Conservation (phyloP, 2,888 invertebrate species). For the Eulithis testata region DNA sequence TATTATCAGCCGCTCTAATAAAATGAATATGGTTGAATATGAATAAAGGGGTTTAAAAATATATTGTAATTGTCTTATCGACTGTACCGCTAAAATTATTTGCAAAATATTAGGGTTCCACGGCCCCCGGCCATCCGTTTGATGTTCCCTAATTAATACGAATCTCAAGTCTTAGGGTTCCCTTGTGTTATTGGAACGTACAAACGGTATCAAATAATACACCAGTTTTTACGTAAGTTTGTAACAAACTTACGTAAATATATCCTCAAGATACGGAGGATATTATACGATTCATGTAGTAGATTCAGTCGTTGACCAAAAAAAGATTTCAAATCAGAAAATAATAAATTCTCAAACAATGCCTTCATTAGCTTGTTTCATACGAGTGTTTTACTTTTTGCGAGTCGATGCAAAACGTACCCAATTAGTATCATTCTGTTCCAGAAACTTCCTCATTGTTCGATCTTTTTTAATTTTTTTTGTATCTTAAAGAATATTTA, state of each 20-base stretch:
- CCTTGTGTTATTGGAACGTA: background rate
- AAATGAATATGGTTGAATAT: no score
- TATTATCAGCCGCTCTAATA: no score
- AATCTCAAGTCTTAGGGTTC: constrained; percentile 30
- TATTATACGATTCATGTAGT: no score
- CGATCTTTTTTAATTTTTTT: no score
- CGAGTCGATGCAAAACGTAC: constrained; percentile 1
- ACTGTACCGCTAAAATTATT: constrained; percentile 16
- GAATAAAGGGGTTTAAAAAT: no score
- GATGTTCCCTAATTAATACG: constrained; percentile 41
- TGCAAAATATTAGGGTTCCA: constrained; percentile 37
- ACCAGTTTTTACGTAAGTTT: no score
- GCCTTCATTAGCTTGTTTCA: constrained; percentile 23
- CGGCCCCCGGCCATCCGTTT: constrained; percentile 32
- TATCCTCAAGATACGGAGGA: no score
- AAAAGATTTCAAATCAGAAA: no score
- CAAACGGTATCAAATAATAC: background rate
- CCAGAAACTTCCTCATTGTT: constrained; percentile 7
- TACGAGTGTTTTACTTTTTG: background rate
- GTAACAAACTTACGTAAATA: no score
- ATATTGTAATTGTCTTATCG: background rate
- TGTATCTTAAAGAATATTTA: no score
- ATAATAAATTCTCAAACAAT: constrained; percentile 18
- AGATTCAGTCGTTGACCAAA: no score
- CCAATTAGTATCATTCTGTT: constrained; percentile 18